Evolutionary conservation across 2,797 vertebrate species (phyloP), one percentile per base, ranked within the genome.

Genomic region (Glyptemys insculpta): DNA sequence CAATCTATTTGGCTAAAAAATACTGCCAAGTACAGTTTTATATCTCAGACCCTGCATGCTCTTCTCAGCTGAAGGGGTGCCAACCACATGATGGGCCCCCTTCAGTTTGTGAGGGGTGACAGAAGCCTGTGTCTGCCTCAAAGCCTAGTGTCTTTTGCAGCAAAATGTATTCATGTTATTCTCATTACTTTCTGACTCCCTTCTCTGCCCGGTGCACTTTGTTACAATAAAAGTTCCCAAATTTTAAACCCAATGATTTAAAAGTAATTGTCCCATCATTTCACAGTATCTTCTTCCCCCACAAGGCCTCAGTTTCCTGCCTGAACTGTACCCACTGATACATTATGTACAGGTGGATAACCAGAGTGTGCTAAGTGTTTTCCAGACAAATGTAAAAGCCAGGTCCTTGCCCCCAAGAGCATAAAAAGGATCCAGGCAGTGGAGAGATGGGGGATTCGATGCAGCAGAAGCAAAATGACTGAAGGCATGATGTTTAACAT

Each of bases 1-100:
- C 97, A 92, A 95, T 95, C 79, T 87, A 91, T 85, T 96, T 92
- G 95, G 62, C 79, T 90, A 49, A 54, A 96, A 54, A 94, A 85
- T 78, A 14, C 47, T 86, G 93, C 84, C 92, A 96, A 85, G 65
- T 91, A 76, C 57, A 74, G 86, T 93, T 95, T 94, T 89, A 94
- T 95, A 95, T 95, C 68, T 96, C 91, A 83, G 62, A 82, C 41
- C 80, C 47, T 94, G 27, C 21, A 88, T 15, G 6, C 27, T 12
- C 34, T 88, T 91, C 18, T 53, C 31, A 80, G 49, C 50, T 50
- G 79, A 54, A 50, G 80, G 91, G 80, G 62, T 90, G 65, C 12
- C 80, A 80, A 90, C 50, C 47, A 44, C 34, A 72, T 2, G 23
- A 52, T 41, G 12, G 83, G 34, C 37, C 47, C 29, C 79, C 25